Base-by-base conservation (phyloP, 1,140 invertebrate genomes). In the Bombus balteatus region DNA sequence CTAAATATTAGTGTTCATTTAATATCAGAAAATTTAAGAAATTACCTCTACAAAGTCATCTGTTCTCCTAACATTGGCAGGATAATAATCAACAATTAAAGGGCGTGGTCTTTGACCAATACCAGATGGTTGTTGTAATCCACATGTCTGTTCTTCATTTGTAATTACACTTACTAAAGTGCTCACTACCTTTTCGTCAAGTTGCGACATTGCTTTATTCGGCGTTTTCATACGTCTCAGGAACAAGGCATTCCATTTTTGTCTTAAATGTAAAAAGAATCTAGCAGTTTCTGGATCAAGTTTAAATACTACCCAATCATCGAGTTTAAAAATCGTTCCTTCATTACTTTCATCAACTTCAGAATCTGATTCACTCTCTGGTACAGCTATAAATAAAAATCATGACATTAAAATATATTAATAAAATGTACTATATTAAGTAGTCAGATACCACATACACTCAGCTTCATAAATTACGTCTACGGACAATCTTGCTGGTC, bases 231-330 rank as follows among this genome's bases (percentile, higher is more conserved):
- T 97, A 57, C 97, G 96, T 12, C 97, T 95, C 18, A 98, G 95
- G 57, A 98, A 96, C 18, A 98, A 92, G 43, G 97, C 96, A 91
- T 98, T 97, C 94, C 98, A 97, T 84, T 97, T 98, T 92, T 98
- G 97, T 43, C 98, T 95, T 34, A 98, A 95, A 92, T 97, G 96
- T 85, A 97, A 96, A 13, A 97, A 96, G 57, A 97, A 95, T 70
- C 97, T 95, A 0, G 97, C 97, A 81, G 96, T 96, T 41, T 97
- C 96, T 10, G 96, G 96, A 90, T 97, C 97, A 1, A 97, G 95
- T 70, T 96, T 96, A 93, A 98, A 98, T n/a, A 96, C 96, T 43
- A 98, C 96, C 98, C 98, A 98, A 83, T 98, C 97, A 91, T 98
- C 98, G 1, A 98, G 92, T 93, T 96, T 96, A 34, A 97, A 93